These are phyloP conservation scores for Sebastes dallii DNA, from an alignment of 2,797 vertebrate species.

Conservation along the genomic window DNA sequence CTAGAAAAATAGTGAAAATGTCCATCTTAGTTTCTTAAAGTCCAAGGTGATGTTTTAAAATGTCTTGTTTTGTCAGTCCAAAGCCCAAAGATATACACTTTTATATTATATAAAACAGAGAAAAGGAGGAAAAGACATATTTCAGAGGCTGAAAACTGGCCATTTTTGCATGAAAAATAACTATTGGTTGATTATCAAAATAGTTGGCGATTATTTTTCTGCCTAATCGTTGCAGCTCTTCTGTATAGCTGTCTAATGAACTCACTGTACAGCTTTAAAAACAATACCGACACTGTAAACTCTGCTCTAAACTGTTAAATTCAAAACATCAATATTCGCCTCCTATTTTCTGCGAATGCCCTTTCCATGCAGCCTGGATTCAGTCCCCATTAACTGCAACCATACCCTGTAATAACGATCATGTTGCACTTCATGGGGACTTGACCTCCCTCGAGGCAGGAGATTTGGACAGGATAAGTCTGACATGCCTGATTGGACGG, in stretches of 20 bases:
- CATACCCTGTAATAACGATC: slow-evolving; percentile 6
- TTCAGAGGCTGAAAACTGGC: too few relatives aligned
- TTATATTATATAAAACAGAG: too few relatives aligned
- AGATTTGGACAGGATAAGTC: slow-evolving; percentile 48
- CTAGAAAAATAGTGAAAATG: too few relatives aligned
- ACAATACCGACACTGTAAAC: slow-evolving; percentile 65
- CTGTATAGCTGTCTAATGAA: slow-evolving; percentile 65
- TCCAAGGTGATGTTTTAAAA: too few relatives aligned
- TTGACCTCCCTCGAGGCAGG: slow-evolving; percentile 25
- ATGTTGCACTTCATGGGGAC: neutral
- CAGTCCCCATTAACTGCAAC: neutral
- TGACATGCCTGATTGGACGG: slow-evolving; percentile 11
- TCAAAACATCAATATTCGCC: slow-evolving; percentile 28
- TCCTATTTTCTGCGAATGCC: slow-evolving; percentile 4
- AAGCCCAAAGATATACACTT: too few relatives aligned
- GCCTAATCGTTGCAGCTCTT: too few relatives aligned
- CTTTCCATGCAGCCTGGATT: neutral
- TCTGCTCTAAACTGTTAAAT: slow-evolving; percentile 39
- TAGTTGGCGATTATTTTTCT: too few relatives aligned
- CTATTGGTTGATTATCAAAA: too few relatives aligned
- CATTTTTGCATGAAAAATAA: too few relatives aligned
- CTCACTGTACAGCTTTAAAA: slow-evolving; percentile 69
- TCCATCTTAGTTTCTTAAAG: too few relatives aligned
- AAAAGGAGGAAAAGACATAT: too few relatives aligned
- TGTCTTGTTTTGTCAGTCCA: too few relatives aligned